These are phyloP conservation scores for Oligia strigilis DNA, from an alignment of 2,888 invertebrate genomes.

Conservation along the genomic window DNA sequence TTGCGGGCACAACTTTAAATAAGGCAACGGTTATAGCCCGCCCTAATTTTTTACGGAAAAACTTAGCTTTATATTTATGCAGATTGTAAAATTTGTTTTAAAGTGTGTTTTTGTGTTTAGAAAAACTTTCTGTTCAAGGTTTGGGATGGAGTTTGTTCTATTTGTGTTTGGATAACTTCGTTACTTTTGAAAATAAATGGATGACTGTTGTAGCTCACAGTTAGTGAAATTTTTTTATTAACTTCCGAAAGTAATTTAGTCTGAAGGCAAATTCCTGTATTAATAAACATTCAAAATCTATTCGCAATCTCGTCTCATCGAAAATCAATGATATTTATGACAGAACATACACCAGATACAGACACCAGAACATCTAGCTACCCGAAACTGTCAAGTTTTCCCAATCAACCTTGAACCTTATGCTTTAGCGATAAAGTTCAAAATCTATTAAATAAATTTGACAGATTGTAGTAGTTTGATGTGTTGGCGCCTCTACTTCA, in stretches of 20 bases:
- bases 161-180: slow-evolving; percentile 13
- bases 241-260: slow-evolving; percentile 1
- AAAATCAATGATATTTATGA: background rate
- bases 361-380: too few species aligned
- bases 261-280: background rate
- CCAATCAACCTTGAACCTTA: too few species aligned
- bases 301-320: background rate
- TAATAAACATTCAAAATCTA: background rate
- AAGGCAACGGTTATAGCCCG: slow-evolving; percentile 62
- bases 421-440: too few species aligned
- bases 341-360: background rate
- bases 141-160: slow-evolving; percentile 2
- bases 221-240: background rate
- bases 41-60: slow-evolving; percentile 66
- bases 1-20: slow-evolving; percentile 67
- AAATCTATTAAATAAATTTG: too few species aligned
- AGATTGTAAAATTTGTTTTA: slow-evolving; percentile 44
- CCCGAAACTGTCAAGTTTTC: too few species aligned
- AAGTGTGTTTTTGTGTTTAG: slow-evolving; percentile 54
- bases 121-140: slow-evolving; percentile 19
- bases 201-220: background rate
- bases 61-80: slow-evolving; percentile 53
- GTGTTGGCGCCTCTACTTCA: background rate
- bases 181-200: slow-evolving; percentile 1
- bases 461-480: too few species aligned